These are phyloP conservation scores for Coenobita brevimanus DNA, from an alignment of 1,140 invertebrate species.

Conservation along the genomic window DNA sequence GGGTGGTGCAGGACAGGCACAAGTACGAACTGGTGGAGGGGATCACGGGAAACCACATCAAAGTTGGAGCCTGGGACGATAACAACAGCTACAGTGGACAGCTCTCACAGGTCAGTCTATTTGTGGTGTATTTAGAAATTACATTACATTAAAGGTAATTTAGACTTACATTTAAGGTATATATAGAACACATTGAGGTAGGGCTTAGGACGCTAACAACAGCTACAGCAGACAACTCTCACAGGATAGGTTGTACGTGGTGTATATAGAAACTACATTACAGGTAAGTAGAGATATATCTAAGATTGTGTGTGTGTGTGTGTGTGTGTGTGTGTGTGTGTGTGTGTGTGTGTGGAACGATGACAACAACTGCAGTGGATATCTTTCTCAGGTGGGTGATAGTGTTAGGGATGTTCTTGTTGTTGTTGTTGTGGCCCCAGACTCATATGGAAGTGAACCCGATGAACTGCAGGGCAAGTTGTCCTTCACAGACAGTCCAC, in stretches of 20 bases:
- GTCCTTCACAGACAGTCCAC: too few relatives aligned
- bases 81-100: constrained; percentile 50
- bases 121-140: too few relatives aligned
- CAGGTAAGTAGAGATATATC: background rate
- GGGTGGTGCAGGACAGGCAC: constrained; percentile 50
- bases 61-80: constrained; percentile 52
- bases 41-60: constrained; percentile 50
- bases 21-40: background rate
- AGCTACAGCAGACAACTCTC: constrained; percentile 30
- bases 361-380: background rate
- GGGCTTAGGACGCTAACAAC: constrained; percentile 27
- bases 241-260: background rate
- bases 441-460: too few relatives aligned
- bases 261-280: too few relatives aligned
- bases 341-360: background rate
- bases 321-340: background rate
- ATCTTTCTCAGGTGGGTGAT: too few relatives aligned
- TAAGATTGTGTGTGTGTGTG: background rate
- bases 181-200: too few relatives aligned
- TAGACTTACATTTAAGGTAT: too few relatives aligned
- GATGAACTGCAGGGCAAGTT: too few relatives aligned
- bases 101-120: constrained; percentile 41
- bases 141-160: too few relatives aligned
- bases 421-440: too few relatives aligned
- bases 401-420: too few relatives aligned